Percentiles rank a stretch among this genome's conserved stretches.
These are phyloP conservation scores for Solea solea DNA, from an alignment of 2,113 vertebrate species.

Conservation along the genomic window DNA sequence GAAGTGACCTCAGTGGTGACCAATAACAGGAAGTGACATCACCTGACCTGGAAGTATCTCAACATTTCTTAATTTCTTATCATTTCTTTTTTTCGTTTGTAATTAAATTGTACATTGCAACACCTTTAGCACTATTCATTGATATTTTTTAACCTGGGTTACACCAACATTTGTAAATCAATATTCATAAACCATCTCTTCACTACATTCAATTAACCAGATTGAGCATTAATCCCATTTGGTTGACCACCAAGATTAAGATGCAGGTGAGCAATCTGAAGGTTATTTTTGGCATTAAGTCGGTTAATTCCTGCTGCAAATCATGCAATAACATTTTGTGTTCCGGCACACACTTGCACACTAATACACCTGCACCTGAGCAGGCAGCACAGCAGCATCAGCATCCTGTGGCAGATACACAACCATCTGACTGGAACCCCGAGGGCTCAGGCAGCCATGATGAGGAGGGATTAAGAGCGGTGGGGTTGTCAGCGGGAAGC, in stretches of 20 bases:
- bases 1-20: no score
- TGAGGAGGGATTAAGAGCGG: conserved; percentile 72
- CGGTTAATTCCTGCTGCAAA: conserved; percentile 41
- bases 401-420: conserved; percentile 52
- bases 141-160: no score
- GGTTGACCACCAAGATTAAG: conserved; percentile 40
- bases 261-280: conserved; percentile 33
- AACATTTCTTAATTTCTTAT: no score
- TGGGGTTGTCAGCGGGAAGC: conserved; percentile 70
- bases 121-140: no score
- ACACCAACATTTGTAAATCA: neutral
- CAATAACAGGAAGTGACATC: no score
- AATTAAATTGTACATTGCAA: no score
- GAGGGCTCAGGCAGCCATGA: conserved; percentile 70
- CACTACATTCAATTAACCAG: conserved; percentile 8
- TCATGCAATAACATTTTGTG: conserved; percentile 23
- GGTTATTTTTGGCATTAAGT: conserved; percentile 36
- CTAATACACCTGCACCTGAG: conserved; percentile 39
- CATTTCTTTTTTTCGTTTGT: no score
- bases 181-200: conserved; percentile 20
- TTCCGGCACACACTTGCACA: neutral
- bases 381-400: conserved; percentile 48
- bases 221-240: conserved; percentile 13
- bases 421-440: conserved; percentile 59
- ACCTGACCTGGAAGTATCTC: no score